Evolutionary conservation across 2,113 vertebrate genomes (phyloP).

Genomic region (Irena cyanogastra): DNA sequence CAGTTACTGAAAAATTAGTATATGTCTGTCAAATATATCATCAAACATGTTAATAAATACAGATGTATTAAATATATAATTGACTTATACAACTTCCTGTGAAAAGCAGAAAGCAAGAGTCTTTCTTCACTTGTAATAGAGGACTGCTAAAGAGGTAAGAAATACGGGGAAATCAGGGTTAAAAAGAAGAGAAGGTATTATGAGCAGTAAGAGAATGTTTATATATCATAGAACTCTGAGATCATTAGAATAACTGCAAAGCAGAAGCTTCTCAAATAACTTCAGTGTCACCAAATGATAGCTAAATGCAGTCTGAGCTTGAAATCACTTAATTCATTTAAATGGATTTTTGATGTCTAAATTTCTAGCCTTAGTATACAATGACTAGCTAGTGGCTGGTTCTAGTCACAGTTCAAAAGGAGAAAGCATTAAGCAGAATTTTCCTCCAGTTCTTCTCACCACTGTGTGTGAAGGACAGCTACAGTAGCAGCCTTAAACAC

Average conservation of each 20-base stretch:
- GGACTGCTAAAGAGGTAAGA: neutral
- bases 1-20: neutral
- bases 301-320: neutral
- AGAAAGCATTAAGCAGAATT: neutral
- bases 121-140: neutral
- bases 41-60: neutral
- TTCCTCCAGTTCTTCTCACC: neutral
- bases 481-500: neutral
- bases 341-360: neutral
- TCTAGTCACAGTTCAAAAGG: neutral
- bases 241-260: neutral
- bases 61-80: neutral
- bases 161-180: neutral
- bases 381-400: neutral
- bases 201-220: neutral
- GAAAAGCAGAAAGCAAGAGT: neutral
- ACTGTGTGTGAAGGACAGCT: neutral
- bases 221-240: neutral
- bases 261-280: neutral
- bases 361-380: neutral
- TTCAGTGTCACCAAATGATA: neutral
- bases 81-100: neutral
- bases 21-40: neutral
- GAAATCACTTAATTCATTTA: neutral
- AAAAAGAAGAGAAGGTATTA: neutral